These are phyloP conservation scores for Oopsacas minuta DNA, from an alignment of 37 sponge, comb jelly and placozoan genomes.

Conservation along the genomic window DNA sequence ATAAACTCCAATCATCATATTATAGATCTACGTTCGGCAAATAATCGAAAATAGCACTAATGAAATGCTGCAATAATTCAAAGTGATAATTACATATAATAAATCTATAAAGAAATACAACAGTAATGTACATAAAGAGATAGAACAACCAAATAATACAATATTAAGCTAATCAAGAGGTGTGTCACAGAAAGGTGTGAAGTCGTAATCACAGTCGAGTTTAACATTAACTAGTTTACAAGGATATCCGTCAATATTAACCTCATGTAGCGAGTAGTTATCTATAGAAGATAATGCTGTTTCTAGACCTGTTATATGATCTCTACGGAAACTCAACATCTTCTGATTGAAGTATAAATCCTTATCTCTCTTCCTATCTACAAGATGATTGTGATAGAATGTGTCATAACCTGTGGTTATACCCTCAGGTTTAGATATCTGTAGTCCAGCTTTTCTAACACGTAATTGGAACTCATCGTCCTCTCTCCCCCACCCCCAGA, in stretches of 20 bases:
- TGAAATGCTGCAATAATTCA: no score
- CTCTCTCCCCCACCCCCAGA: conserved; percentile 96
- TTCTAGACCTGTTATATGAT: conserved; percentile 46
- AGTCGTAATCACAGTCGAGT: conserved; percentile 52
- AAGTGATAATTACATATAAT: no score
- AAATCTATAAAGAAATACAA: no score
- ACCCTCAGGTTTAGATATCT: conserved; percentile 44
- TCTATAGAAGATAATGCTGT: conserved; percentile 39
- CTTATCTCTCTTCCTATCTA: conserved; percentile 61
- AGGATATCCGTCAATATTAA: conserved; percentile 56
- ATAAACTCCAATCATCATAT: no score
- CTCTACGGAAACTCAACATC: conserved; percentile 36
- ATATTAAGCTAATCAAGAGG: neutral
- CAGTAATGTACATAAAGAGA: no score
- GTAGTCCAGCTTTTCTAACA: conserved; percentile 62
- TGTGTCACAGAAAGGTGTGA: conserved; percentile 70
- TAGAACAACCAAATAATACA: no score
- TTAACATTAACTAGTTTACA: conserved; percentile 54
- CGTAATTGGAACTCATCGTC: conserved; percentile 84
- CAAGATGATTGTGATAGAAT: conserved; percentile 67
- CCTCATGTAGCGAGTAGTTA: conserved; percentile 19
- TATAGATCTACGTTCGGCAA: no score
- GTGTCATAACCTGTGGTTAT: conserved; percentile 66
- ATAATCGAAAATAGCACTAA: no score
- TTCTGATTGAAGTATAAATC: conserved; percentile 56